Evolutionary conservation across 2,888 invertebrate species (phyloP), one percentile per base, ranked within the genome.

Genomic region (Automeris io): DNA sequence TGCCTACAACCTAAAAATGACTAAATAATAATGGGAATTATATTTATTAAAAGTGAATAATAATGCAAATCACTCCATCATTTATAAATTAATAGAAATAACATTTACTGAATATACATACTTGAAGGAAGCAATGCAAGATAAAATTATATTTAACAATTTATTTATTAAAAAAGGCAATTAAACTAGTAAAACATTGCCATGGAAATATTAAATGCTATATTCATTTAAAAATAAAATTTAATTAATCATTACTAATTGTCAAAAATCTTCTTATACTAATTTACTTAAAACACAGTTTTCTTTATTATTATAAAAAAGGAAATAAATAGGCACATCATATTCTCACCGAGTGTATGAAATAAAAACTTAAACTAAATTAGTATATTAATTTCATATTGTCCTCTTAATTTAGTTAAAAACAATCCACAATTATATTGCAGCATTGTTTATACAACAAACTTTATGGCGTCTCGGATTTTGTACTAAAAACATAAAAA

Each of bases 271-370:
- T 54, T 57, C 46, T 49, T 62, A 65, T 54, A 47, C 60, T 73
- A 66, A 60, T 53, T 57, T 57, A 75, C 63, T 69, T 77, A 76
- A 65, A n/a, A 67, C 74, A 80, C 67, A 73, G 68, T 64, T 68
- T 57, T 75, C 64, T 66, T 74, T 61, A 65, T 68, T 64, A 68
- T 67, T n/a, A 65, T 61, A 73, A 64, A 73, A 77, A 78, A 70
- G 56, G 68, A 77, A 83, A 83, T 82, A 83, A 83, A 82, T 83
- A 83, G 78, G 77, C 80, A 83, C 78, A 71, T 68, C 55, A 70
- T 78, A 82, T 79, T 78, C 81, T 63, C 56, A 54, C 58, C 55
- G 78, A 82, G 81, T 75, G 78, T 69, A 53, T 54, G 51, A 70
- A 66, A 64, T 57, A 60, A 59, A 63, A 71, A 70, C 68, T 69